Evolutionary conservation across 2,113 vertebrate species (phyloP).

Genomic region (Psittacara wagleri): DNA sequence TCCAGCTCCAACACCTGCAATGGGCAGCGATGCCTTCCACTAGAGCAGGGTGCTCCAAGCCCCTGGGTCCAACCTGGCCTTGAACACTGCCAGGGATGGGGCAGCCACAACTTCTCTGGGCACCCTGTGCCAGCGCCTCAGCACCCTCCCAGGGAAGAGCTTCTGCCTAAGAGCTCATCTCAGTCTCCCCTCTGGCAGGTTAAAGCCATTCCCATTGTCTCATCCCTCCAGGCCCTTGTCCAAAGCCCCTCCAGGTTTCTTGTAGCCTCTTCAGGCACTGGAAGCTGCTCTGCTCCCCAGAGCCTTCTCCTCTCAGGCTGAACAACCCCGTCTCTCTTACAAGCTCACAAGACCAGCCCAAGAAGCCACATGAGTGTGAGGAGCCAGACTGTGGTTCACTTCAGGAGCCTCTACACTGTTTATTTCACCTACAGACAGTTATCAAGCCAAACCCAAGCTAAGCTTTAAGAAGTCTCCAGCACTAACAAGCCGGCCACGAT

Average conservation of each 20-base stretch:
- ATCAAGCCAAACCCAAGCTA: neutral
- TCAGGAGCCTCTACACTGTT: neutral
- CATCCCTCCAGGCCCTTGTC: neutral
- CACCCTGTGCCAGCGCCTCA: no score
- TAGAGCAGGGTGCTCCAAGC: no score
- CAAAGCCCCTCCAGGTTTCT: neutral
- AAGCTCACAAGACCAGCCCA: neutral
- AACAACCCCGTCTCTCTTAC: neutral
- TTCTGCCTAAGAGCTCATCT: neutral
- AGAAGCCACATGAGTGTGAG: neutral
- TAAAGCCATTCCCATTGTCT: neutral
- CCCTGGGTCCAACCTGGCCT: no score
- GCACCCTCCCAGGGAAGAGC: neutral
- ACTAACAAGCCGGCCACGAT: neutral
- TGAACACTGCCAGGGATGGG: no score
- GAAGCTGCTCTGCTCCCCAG: neutral
- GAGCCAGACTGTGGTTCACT: neutral
- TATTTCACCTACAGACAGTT: neutral
- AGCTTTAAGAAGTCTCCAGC: neutral
- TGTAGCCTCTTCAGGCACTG: neutral
- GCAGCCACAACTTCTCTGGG: no score
- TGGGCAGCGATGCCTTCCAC: no score
- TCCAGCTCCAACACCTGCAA: no score
- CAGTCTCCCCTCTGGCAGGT: neutral
- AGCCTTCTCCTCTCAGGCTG: neutral